Base-by-base conservation (phyloP, 2,888 invertebrate genomes). In the Orthosia gothica region DNA sequence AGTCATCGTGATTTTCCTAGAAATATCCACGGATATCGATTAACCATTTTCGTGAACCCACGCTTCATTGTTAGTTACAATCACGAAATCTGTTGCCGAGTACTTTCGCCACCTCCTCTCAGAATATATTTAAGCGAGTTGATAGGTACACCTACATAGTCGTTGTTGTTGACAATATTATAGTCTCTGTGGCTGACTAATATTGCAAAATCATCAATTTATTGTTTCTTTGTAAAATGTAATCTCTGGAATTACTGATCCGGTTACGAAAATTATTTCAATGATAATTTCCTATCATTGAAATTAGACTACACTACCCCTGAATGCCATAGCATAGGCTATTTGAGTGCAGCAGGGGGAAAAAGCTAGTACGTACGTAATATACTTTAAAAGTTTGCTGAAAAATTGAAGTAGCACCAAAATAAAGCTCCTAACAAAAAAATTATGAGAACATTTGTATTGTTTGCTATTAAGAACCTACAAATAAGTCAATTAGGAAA, bases 31-130 rank as follows among this genome's bases (percentile, higher is more conserved):
- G 18, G 18, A 20, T 64, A 82, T 70, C 32, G 62, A 70, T 66
- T 57, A 54, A 62, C 69, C 59, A 52, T 76, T 40, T 57, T 50
- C 55, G 23, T 57, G n/a, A 70, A 23, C 70, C 82, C 76, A 76
- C 76, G 54, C 65, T 47, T 57, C 54, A 76, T 63, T 59, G 52
- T 54, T 63, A 49, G n/a, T 79, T 54, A 52, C 20, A 26, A 52
- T 63, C 57, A 23, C 62, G 50, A 63, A 54, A 74, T 52, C 47
- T 58, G n/a, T 58, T 79, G 73, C 23, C 5, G 18, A 32, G 23
- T 3, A 47, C 55, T 75, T 77, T 81, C 55, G 18, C 26, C 47
- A 55, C 47, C 47, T 26, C 26, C 66, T 81, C 65, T 50, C 15
- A 12, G 55, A 75, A 81, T 16, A 73, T 32, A 50, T 16, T 45